Evolutionary conservation across 2,113 vertebrate genomes (phyloP).

Genomic region (Rattus rattus): DNA sequence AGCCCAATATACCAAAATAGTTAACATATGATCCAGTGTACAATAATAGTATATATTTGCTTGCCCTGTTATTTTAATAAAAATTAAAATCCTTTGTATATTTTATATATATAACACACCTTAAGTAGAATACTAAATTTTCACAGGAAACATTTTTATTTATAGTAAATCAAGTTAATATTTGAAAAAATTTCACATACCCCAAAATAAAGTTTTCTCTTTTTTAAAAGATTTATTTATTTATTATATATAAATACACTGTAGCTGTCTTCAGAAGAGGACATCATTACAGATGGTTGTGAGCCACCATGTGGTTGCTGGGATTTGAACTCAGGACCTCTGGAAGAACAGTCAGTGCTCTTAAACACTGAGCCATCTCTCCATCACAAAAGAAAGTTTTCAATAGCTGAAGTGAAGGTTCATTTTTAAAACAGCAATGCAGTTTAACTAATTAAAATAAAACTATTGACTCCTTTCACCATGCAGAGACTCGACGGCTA

Average conservation of each 20-base stretch:
- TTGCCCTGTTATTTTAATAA: neutral
- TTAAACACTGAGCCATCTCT: too few species aligned
- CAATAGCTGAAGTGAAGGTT: neutral
- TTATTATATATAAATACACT: too few species aligned
- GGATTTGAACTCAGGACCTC: too few species aligned
- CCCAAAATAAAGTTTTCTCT: slow-evolving; percentile 1
- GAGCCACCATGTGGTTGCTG: too few species aligned
- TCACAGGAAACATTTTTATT: slow-evolving; percentile 39
- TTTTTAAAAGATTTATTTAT: too few species aligned
- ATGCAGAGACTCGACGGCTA: neutral
- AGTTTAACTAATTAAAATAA: slow-evolving; percentile 42
- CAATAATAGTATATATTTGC: neutral
- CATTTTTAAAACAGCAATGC: neutral
- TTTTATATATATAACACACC: neutral
- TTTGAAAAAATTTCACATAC: slow-evolving; percentile 23
- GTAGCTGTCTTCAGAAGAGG: too few species aligned
- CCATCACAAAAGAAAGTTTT: slow-evolving; percentile 5
- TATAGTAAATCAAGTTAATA: slow-evolving; percentile 35
- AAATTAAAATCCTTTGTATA: neutral
- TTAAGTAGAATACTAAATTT: slow-evolving; percentile 48
- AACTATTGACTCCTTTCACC: neutral
- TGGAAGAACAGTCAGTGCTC: too few species aligned
- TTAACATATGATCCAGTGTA: neutral
- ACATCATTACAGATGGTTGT: too few species aligned
- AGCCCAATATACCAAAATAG: neutral